Conservation (phyloP, 2,113 vertebrate genomes). For the Gymnocephalus cernua region DNA sequence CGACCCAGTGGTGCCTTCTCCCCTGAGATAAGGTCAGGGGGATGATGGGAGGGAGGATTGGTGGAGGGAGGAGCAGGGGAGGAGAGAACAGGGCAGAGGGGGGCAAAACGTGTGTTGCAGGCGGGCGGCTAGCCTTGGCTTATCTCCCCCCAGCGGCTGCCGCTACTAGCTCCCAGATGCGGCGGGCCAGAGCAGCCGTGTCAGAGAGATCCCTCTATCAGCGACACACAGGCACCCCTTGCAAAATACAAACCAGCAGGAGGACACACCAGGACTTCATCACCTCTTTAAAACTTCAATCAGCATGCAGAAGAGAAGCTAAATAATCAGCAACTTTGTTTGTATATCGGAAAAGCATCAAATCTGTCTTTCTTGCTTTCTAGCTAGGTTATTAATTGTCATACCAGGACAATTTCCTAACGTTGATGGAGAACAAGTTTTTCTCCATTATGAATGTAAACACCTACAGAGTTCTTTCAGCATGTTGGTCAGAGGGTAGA, state of each 20-base stretch:
- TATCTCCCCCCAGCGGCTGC: conserved; percentile 89
- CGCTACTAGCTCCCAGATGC: conserved; percentile 81
- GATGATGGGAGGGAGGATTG: conserved; percentile 61
- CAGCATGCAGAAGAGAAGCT: conserved; percentile 68
- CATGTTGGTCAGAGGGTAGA: conserved; percentile 1
- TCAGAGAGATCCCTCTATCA: conserved; percentile 91
- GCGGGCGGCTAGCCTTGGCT: conserved; percentile 81
- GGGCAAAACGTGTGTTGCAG: conserved; percentile 72
- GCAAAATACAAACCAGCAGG: conserved; percentile 85
- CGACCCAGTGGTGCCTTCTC: conserved; percentile 88
- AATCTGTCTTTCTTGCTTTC: conserved; percentile 38
- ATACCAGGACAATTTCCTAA: neutral
- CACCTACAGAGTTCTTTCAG: neutral
- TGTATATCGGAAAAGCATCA: conserved; percentile 44
- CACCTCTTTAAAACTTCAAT: conserved; percentile 86
- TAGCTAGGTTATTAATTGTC: conserved; percentile 27
- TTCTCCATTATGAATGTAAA: conserved; percentile 7
- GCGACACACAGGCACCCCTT: conserved; percentile 85
- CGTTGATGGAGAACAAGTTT: neutral
- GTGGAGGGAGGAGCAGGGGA: conserved; percentile 54
- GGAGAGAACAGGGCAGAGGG: conserved; percentile 60
- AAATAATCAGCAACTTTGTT: conserved; percentile 72
- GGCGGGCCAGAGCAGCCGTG: conserved; percentile 81
- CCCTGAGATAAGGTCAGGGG: conserved; percentile 86
- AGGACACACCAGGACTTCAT: conserved; percentile 89